Evolutionary conservation across 2,797 vertebrate genomes (phyloP).

Genomic region (Rousettus madagascariensis): DNA sequence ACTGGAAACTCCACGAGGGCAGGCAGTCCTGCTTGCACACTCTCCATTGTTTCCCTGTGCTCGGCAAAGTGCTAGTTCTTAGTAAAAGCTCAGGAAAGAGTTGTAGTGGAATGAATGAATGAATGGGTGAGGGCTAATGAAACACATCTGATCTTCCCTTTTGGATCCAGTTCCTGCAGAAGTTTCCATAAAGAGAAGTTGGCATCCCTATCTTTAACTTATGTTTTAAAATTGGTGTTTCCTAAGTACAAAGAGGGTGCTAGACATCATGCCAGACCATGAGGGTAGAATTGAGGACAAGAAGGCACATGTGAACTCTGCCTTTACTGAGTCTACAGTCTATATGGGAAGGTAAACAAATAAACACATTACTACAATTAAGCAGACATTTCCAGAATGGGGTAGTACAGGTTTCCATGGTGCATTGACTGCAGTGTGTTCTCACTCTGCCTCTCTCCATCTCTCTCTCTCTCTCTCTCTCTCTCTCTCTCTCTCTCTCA

Average conservation of each 20-base stretch:
- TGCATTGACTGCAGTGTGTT: accelerated
- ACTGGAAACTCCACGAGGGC: background rate
- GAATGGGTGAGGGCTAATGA: background rate
- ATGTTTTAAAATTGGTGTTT: background rate
- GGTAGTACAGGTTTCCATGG: background rate
- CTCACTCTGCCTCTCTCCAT: background rate
- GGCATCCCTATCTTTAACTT: background rate
- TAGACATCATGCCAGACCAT: background rate
- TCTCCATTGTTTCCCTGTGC: no score
- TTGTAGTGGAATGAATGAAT: background rate
- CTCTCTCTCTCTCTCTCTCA: background rate
- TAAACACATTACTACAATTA: background rate
- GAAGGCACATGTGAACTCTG: background rate
- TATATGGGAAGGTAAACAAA: background rate
- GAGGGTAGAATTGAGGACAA: background rate
- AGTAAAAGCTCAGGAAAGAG: background rate
- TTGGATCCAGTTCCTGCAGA: background rate
- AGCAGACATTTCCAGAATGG: background rate
- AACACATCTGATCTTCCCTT: background rate
- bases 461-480: background rate
- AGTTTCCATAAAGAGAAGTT: background rate
- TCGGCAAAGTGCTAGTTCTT: background rate
- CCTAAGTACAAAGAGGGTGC: background rate
- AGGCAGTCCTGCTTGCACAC: background rate
- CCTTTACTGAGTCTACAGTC: background rate